Evolutionary conservation across 2,113 vertebrate species (phyloP), one percentile per base, ranked within the genome.

Genomic region (Scolopax mira): DNA sequence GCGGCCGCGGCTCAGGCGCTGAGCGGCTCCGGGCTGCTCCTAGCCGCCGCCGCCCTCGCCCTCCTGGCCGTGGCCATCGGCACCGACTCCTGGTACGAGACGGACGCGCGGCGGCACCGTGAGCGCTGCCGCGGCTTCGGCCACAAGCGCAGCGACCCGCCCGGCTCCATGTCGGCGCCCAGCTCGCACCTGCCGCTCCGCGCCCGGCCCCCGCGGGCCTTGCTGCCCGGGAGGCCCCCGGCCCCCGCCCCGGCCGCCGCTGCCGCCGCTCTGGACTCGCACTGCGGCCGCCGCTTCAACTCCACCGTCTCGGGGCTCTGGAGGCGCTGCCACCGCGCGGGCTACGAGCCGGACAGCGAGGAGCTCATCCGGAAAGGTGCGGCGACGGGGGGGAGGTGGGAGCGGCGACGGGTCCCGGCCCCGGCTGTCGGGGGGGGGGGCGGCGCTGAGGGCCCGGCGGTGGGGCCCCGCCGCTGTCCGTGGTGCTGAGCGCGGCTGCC

Each of bases 11-110:
- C 98, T 98, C 99, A 98, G 98, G 98, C 99, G 94, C 97, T 99
- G 97, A 99, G 98, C 94, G 98, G 98, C 96, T 97, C 98, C 3
- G 98, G 98, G 89, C 98, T 99, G 93, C 98, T 98, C 93, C 94
- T 99, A 97, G 98, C 99, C 72, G 95, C 99, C 85, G 98, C 98
- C 73, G 98, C 99, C 74, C 97, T 99, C 62, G 98, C 98, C 66
- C 97, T 99, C 66, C 97, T 99, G 94, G 98, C 98, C 79, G 98
- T 99, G 97, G 99, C 99, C 52, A 99, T 99, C 75, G 99, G 99
- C 97, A 99, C 99, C 96, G 99, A 99, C 81, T 98, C 98, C 67
- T 99, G 99, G 98, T 99, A 99, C 96, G 98, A 99, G 98, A 99
- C 98, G 37, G 99, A 99, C 92, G 98, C 99, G 23, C 96, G 99